Evolutionary conservation across 2,888 invertebrate species (phyloP).

Genomic region (Amphipyra tragopoginis): DNA sequence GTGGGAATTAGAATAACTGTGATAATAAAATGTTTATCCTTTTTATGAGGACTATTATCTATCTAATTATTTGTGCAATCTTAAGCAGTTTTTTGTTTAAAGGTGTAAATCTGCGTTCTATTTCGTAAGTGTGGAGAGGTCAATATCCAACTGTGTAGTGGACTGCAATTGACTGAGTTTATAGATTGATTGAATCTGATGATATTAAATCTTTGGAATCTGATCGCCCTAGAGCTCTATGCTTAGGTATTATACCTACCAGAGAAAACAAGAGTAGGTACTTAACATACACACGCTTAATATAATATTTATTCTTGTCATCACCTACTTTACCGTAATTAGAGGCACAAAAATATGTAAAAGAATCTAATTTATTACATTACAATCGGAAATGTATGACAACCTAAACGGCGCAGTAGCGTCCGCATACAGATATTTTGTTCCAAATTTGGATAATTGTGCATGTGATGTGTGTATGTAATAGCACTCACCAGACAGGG

Average conservation of each 20-base stretch:
- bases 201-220: too few relatives aligned
- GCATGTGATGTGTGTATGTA: constrained; percentile 28
- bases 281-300: too few relatives aligned
- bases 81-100: too few relatives aligned
- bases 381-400: constrained; percentile 49
- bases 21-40: background rate
- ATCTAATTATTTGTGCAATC: too few relatives aligned
- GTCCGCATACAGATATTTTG: constrained; percentile 37
- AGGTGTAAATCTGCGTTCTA: too few relatives aligned
- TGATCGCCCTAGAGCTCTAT: too few relatives aligned
- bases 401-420: constrained; percentile 23
- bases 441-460: constrained; percentile 36
- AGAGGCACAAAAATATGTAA: constrained; percentile 32
- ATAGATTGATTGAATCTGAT: too few relatives aligned
- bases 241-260: too few relatives aligned
- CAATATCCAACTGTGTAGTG: too few relatives aligned
- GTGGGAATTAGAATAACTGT: constrained; percentile 33
- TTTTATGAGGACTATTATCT: background rate
- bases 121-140: too few relatives aligned
- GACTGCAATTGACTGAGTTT: too few relatives aligned
- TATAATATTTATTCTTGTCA: background rate
- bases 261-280: too few relatives aligned
- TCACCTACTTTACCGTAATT: constrained; percentile 1
- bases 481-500: constrained; percentile 21
- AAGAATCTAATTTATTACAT: constrained; percentile 32